Conservation (phyloP, 2,797 vertebrate genomes). For the Pempheris klunzingeri region DNA sequence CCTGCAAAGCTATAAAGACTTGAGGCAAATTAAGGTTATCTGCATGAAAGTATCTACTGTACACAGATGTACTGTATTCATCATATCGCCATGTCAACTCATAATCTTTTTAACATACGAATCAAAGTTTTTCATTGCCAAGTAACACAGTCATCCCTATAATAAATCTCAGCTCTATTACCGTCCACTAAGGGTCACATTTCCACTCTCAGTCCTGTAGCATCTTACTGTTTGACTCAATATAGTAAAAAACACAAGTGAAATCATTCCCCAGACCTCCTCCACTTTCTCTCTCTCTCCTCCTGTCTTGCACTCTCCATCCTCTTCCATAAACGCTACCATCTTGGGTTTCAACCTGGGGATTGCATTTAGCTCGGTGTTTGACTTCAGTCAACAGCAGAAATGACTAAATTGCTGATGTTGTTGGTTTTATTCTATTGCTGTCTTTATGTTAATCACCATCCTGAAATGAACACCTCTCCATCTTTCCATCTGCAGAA, state of each 20-base stretch:
- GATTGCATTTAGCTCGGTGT: constrained; percentile 38
- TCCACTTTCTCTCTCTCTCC: constrained; percentile 26
- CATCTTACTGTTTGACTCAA: constrained; percentile 43
- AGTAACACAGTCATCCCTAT: constrained; percentile 33
- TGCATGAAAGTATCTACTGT: not conserved
- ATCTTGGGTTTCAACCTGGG: constrained; percentile 46
- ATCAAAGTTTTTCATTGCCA: not conserved
- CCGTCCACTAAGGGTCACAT: constrained; percentile 51
- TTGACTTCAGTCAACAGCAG: constrained; percentile 40
- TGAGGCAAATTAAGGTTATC: not conserved
- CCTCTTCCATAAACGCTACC: constrained; percentile 32
- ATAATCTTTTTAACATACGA: not conserved
- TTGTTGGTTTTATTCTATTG: constrained; percentile 57
- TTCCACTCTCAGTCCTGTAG: constrained; percentile 57
- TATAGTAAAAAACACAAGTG: constrained; percentile 47
- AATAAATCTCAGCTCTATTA: constrained; percentile 44
- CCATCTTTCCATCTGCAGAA: constrained; percentile 77
- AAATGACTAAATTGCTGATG: constrained; percentile 61
- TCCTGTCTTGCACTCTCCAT: constrained; percentile 17
- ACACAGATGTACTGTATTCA: not conserved
- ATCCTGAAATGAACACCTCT: constrained; percentile 78
- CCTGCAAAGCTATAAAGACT: not conserved
- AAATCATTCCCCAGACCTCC: constrained; percentile 41
- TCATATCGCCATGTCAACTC: not conserved
- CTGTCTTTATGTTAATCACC: constrained; percentile 54